Evolutionary conservation across 1,140 invertebrate species (phyloP), one percentile per base, ranked within the genome.

Genomic region (Lasioglossum albipes): DNA sequence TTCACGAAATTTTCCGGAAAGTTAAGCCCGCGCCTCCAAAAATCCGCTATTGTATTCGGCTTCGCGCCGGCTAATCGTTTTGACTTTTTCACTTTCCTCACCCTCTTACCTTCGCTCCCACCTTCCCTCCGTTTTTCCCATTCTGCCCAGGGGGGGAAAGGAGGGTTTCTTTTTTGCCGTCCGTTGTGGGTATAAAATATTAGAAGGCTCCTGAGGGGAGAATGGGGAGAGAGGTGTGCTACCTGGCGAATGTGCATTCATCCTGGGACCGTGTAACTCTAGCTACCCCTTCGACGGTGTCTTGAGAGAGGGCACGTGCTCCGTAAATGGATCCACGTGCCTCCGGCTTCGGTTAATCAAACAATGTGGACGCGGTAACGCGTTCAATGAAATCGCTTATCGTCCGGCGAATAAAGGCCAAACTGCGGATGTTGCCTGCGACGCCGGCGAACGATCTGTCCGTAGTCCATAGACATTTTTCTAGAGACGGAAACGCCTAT

Each of bases 271-370:
- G 66, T 74, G 61, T 57, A 57, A 73, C 61, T 18, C 16, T 16
- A 16, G 16, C 52, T 54, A 9, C 7, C 49, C 71, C 77, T 22
- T 18, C 4, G 22, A 4, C 20, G 52, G 71, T 66, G 36, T 79
- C 70, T 74, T 79, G 36, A 74, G 77, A 74, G 77, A 74, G 49
- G 41, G 74, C 77, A 79, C 77, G 77, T 74, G 77, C 77, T 66
- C 22, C 52, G 45, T 79, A 74, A 79, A 79, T 79, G 77, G 52
- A 49, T 59, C 70, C 77, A 79, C 77, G 77, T 79, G 70, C 36
- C 77, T 57, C 31, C 7, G 45, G 31, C 18, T 66, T 20, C 27
- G 71, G 61, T 42, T 67, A 52, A 67, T 70, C 52, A 7, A 1
- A 68, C 20, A 31, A 41, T 59, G 57, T 0, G 12, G 12, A 12